Evolutionary conservation across 2,113 vertebrate species (phyloP).

Genomic region (Propithecus coquereli): DNA sequence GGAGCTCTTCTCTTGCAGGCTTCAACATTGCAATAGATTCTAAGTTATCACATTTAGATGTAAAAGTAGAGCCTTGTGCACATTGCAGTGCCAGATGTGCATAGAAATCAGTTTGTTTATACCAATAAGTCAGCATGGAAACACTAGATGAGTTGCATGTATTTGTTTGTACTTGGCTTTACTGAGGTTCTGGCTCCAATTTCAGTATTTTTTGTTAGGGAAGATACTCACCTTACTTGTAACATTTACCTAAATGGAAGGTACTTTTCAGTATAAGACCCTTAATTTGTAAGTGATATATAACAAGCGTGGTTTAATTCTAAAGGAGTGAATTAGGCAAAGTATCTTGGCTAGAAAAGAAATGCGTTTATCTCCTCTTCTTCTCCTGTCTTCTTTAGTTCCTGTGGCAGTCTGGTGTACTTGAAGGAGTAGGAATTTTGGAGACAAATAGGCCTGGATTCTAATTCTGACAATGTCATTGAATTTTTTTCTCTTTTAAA

Average conservation of each 20-base stretch:
- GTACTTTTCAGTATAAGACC: neutral
- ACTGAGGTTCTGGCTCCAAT: neutral
- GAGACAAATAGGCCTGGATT: neutral
- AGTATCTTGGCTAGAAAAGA: neutral
- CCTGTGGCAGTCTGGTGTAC: neutral
- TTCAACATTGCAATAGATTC: neutral
- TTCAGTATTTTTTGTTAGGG: neutral
- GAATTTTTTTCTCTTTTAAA: neutral
- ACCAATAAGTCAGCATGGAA: neutral
- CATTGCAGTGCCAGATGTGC: neutral
- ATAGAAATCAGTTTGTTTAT: conserved; percentile 25
- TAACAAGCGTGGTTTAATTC: conserved; percentile 10
- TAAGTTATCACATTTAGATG: neutral
- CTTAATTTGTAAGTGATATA: neutral
- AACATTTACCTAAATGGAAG: neutral
- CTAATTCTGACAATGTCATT: neutral
- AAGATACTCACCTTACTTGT: neutral
- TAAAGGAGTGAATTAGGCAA: neutral
- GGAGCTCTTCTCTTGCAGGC: neutral
- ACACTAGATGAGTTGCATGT: neutral
- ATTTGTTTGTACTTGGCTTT: conserved; percentile 3
- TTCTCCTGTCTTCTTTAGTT: neutral
- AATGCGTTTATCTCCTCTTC: neutral
- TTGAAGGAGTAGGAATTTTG: neutral
- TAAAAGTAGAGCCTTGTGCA: neutral